Percentiles rank a stretch among this genome's conserved stretches.
phyloP scores from a whole-genome alignment of 2,888 invertebrate species.

The Dasysyrphus tricinctus region DNA sequence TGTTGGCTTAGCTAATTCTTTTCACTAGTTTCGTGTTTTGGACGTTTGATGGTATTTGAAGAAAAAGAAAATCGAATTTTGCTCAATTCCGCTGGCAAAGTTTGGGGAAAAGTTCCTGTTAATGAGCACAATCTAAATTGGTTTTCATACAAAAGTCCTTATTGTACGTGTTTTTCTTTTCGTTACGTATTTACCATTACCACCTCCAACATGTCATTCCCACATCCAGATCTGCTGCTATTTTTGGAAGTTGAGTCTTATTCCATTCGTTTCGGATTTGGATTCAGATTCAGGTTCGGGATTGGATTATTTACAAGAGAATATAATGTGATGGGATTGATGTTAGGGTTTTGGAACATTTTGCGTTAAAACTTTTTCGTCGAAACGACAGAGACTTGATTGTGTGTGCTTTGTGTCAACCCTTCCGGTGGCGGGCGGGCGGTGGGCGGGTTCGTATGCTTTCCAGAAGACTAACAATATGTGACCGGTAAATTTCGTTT shows the following conservation, averaged over 20 bases:
- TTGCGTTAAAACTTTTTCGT: conserved; percentile 23
- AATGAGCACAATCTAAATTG: conserved; percentile 48
- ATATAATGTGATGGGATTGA: conserved; percentile 12
- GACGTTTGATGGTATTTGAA: not conserved
- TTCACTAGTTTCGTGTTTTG: conserved; percentile 23
- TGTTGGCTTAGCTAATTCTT: conserved; percentile 28
- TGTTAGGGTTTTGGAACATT: not conserved
- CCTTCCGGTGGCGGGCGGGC: not conserved
- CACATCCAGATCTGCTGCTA: conserved; percentile 8
- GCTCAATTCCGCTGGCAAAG: conserved; percentile 20
- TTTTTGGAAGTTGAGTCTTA: conserved; percentile 16
- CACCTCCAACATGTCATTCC: not conserved
- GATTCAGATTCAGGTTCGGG: not conserved
- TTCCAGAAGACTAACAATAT: not conserved
- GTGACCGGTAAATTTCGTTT: conserved; percentile 12
- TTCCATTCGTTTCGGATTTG: not conserved
- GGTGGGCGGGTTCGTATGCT: not conserved
- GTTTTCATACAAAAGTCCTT: conserved; percentile 7
- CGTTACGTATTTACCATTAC: conserved; percentile 9
- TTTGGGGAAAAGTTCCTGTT: conserved; percentile 24
- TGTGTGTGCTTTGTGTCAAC: conserved; percentile 14
- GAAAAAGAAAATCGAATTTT: not conserved
- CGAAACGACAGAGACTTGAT: not conserved
- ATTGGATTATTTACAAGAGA: not conserved
- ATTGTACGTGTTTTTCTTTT: not conserved